phyloP scores from a whole-genome alignment of 2,113 vertebrate genomes.

The Dipodomys merriami region DNA sequence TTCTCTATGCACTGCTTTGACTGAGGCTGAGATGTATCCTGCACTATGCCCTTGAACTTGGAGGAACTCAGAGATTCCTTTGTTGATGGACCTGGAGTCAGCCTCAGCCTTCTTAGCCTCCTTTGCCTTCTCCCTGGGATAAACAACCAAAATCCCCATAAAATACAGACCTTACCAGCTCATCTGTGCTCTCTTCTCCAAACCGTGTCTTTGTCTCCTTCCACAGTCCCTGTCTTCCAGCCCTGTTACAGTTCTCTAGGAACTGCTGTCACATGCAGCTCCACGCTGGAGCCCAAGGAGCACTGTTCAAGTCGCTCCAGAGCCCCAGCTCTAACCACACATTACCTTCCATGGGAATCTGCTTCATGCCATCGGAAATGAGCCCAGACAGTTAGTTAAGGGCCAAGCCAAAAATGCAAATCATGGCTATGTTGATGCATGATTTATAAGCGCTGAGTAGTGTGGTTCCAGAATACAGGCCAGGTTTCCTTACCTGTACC shows the following conservation, averaged over 20 bases:
- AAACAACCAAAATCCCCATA: background rate
- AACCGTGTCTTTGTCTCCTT: background rate
- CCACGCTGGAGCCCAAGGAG: background rate
- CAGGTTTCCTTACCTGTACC: background rate
- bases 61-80: background rate
- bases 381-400: background rate
- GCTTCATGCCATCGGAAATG: background rate
- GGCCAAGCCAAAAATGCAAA: background rate
- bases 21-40: background rate
- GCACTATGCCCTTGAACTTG: background rate
- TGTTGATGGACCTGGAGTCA: background rate
- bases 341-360: background rate
- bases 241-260: background rate
- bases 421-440: conserved; percentile 21
- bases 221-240: background rate
- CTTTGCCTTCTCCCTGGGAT: background rate
- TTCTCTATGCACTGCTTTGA: background rate
- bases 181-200: background rate
- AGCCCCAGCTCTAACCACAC: background rate
- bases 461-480: background rate
- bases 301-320: background rate
- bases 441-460: background rate
- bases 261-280: background rate
- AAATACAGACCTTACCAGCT: background rate
- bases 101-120: fast-evolving